Percentiles rank a stretch among this genome's conserved stretches.
Evolutionary conservation across 2,888 invertebrate species (phyloP).

Genomic region (Chrysotoxum bicinctum): DNA sequence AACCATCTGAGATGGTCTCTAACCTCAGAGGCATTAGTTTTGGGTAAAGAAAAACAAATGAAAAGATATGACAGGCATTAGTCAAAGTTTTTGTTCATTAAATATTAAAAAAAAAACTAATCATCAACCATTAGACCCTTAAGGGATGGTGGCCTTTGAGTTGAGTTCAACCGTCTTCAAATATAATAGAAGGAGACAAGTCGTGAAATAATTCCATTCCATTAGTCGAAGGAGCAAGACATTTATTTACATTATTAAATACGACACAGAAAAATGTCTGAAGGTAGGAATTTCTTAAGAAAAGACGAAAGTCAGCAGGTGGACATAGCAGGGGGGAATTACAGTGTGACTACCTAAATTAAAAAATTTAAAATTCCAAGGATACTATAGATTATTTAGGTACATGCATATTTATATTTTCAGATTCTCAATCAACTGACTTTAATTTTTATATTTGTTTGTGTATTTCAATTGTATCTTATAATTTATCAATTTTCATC

Average conservation of each 20-base stretch:
- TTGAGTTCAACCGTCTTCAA: background rate
- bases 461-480: background rate
- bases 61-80: background rate
- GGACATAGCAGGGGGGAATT: background rate
- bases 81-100: background rate
- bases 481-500: background rate
- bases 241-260: conserved; percentile 31
- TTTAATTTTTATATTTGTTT: background rate
- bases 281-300: background rate
- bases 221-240: background rate
- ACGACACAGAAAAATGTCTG: background rate
- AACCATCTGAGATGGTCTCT: background rate
- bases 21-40: background rate
- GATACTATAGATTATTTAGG: no score
- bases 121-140: background rate
- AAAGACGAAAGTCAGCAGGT: background rate
- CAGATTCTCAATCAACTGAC: background rate
- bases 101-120: background rate
- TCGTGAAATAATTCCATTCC: conserved; percentile 14
- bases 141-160: background rate
- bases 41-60: background rate
- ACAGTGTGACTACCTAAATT: background rate
- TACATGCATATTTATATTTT: background rate
- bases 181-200: conserved; percentile 18
- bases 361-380: background rate